Evolutionary conservation across 64 coral and sea anemone species (phyloP).

Genomic region (Orbicella faveolata): DNA sequence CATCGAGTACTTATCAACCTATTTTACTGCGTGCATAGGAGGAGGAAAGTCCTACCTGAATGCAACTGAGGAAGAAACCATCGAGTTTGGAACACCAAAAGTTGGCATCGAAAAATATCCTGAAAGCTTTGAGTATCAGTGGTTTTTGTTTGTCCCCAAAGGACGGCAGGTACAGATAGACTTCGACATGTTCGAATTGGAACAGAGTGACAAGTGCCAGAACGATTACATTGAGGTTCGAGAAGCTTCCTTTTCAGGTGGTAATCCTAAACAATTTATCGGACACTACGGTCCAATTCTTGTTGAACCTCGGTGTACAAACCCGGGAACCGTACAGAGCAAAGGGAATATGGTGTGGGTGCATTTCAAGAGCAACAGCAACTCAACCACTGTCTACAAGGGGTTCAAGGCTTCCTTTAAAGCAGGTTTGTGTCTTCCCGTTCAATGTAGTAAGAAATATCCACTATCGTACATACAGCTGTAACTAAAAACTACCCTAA

Average conservation of each 20-base stretch:
- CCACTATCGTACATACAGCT: too few species aligned
- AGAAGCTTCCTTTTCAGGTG: neutral
- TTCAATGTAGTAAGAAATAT: too few species aligned
- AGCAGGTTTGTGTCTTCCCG: neutral
- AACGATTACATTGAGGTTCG: neutral
- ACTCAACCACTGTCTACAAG: neutral
- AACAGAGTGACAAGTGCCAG: neutral
- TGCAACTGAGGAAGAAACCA: neutral
- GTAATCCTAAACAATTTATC: neutral
- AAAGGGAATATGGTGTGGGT: neutral
- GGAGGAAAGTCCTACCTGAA: neutral
- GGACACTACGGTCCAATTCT: neutral
- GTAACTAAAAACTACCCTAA: too few species aligned
- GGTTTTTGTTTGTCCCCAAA: neutral
- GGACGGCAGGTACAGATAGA: neutral
- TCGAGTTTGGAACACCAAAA: neutral
- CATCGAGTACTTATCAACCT: neutral
- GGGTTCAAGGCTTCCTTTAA: slow-evolving; percentile 36
- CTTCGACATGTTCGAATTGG: slow-evolving; percentile 13
- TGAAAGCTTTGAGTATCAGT: neutral
- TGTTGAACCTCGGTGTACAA: neutral
- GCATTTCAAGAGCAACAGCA: neutral
- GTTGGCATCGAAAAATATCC: neutral
- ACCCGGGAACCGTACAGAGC: neutral
- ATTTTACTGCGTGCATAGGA: neutral